Evolutionary conservation across 1,140 invertebrate genomes (phyloP), one percentile per base, ranked within the genome.

Genomic region (Achatina immaculata): DNA sequence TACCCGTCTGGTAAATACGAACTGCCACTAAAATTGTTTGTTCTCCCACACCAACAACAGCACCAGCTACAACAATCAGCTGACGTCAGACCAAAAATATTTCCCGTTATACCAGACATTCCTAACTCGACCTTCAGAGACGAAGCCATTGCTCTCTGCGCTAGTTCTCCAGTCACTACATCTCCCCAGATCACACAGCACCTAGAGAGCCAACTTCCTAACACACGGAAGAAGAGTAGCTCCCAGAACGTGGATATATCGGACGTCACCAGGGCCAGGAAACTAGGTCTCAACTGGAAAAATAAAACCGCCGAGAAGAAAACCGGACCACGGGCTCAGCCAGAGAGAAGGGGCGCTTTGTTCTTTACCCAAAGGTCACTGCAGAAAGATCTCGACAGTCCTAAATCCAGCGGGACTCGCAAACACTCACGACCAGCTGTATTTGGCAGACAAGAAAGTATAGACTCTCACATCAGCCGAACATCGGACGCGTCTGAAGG

Each of bases 311-410:
- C 48, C 2, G 38, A 43, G 1, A 45, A 34, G 24, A 73, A 48
- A 19, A 43, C 19, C 24, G 16, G 42, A 34, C 42, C 45, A n/a
- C 48, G 38, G 48, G 31, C 58, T n/a, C 58, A 78, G 34, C 62
- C 69, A 9, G 78, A 80, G 24, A 36, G 68, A 55, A 71, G 78
- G 36, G 78, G 78, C 4, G 78, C 78, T 28, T 42, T 80, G 21
- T 58, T 80, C 36, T 72, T 80, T 48, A 71, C 78, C 4, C 78
- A 80, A n/a, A 80, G 69, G 58, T 51, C 65, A 0, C 78, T 51
- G 0, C 78, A 80, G 31, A 72, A 43, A 43, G 76, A 78, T 36
- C 11, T 16, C 1, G 76, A 78, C 58, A 24, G 34, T 14, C 24
- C 76, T 4, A 78, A 78, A 48, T 24, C 58, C 2, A 24, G 28